Evolutionary conservation across 2,888 invertebrate species (phyloP).

Genomic region (Pammene aurita): DNA sequence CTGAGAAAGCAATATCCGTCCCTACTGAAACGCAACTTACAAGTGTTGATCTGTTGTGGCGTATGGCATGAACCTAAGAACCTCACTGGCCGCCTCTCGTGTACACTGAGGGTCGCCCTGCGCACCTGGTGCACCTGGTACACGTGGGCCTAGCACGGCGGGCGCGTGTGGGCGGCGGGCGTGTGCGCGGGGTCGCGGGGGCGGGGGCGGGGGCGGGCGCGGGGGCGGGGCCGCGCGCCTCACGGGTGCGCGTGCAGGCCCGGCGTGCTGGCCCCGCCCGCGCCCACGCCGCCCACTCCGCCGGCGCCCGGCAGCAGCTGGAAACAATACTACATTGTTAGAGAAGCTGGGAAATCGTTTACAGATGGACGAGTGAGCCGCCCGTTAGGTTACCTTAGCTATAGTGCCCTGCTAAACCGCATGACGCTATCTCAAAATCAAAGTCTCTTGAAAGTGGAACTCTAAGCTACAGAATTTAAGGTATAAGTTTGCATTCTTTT

Average conservation of each 20-base stretch:
- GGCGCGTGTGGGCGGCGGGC: constrained; percentile 44
- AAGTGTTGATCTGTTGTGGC: too few species aligned
- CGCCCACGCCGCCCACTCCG: neutral
- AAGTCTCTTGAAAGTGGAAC: too few species aligned
- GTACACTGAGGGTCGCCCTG: too few species aligned
- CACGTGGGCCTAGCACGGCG: constrained; percentile 49
- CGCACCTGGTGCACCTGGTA: too few species aligned
- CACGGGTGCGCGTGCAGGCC: constrained; percentile 62
- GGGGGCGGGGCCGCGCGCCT: constrained; percentile 61
- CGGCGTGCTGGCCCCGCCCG: constrained; percentile 46
- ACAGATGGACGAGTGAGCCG: too few species aligned
- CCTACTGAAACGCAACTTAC: too few species aligned
- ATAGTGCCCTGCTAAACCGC: too few species aligned
- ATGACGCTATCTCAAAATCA: too few species aligned
- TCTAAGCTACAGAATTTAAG: too few species aligned
- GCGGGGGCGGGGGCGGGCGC: constrained; percentile 45
- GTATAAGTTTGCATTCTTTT: too few species aligned
- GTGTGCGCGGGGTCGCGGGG: constrained; percentile 42
- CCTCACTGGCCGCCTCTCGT: neutral
- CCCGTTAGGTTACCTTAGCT: too few species aligned
- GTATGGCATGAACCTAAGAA: neutral
- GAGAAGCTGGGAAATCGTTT: neutral
- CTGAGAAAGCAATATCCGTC: too few species aligned
- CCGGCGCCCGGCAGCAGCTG: constrained; percentile 57
- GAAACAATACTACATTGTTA: constrained; percentile 40